Evolutionary conservation across 2,113 vertebrate species (phyloP).

Genomic region (Leucopsar rothschildi): DNA sequence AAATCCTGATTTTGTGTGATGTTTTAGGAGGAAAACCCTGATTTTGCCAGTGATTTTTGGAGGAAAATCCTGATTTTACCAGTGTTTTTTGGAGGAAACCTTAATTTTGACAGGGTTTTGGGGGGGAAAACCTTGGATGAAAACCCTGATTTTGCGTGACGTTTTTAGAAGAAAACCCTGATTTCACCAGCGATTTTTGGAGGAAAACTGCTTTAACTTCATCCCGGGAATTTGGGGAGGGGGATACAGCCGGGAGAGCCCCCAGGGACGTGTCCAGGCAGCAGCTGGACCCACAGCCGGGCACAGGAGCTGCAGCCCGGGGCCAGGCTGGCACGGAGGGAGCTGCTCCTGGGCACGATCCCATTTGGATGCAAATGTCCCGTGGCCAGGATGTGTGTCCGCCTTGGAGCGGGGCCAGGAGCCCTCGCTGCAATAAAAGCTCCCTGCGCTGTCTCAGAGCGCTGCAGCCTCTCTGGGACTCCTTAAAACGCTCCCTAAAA

Average conservation of each 20-base stretch:
- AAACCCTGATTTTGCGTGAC: not conserved
- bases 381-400: not conserved
- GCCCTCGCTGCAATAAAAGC: not conserved
- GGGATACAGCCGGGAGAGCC: not conserved
- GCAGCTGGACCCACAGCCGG: not conserved
- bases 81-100: not conserved
- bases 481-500: slow-evolving; percentile 36
- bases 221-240: not conserved
- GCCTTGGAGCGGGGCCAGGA: slow-evolving; percentile 11
- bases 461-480: not conserved
- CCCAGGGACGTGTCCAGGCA: not conserved
- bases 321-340: not conserved
- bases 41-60: not conserved
- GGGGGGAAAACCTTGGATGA: not conserved
- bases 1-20: not conserved
- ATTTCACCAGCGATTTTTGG: not conserved
- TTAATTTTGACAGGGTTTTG: not conserved
- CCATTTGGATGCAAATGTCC: not conserved
- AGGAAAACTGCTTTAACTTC: not conserved
- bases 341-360: not conserved
- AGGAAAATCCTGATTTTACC: not conserved
- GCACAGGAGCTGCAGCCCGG: not conserved
- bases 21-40: not conserved
- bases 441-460: not conserved
- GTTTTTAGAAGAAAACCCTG: not conserved